These are phyloP conservation scores for Echinarachnius parma DNA, from an alignment of 53 echinoderm and acorn worm species.

Conservation along the genomic window DNA sequence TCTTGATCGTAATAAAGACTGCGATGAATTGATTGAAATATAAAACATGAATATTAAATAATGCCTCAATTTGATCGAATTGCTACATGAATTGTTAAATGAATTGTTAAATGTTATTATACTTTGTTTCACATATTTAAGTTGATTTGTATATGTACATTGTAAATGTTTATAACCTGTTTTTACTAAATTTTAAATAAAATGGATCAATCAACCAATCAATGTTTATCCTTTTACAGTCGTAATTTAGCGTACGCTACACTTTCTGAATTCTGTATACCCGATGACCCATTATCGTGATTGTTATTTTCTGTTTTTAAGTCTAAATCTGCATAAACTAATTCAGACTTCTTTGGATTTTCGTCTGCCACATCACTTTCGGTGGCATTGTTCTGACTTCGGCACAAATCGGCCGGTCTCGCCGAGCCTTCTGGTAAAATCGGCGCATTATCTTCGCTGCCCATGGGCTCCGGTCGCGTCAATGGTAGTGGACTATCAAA, in stretches of 20 bases:
- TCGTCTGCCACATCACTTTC: constrained; percentile 2
- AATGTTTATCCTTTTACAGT: too few species aligned
- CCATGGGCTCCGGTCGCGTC: constrained; percentile 24
- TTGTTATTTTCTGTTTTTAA: constrained; percentile 43
- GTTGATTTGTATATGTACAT: too few species aligned
- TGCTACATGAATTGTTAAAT: too few species aligned
- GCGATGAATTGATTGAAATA: too few species aligned
- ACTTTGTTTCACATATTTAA: too few species aligned
- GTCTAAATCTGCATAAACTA: constrained; percentile 68
- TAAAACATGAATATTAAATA: too few species aligned
- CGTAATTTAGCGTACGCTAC: constrained; percentile 60
- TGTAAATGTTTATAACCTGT: too few species aligned
- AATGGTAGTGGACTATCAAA: constrained; percentile 27
- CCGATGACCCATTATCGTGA: constrained; percentile 1
- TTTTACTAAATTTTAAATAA: too few species aligned
- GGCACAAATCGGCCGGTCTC: constrained; percentile 16
- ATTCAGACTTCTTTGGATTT: constrained; percentile 6
- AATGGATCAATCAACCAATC: too few species aligned
- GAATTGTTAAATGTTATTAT: too few species aligned
- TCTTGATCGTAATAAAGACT: too few species aligned
- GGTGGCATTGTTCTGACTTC: constrained; percentile 1
- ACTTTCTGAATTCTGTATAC: constrained; percentile 23
- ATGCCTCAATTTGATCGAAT: too few species aligned
- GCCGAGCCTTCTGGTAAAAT: background rate
- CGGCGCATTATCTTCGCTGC: constrained; percentile 21